Evolutionary conservation across 2,797 vertebrate species (phyloP).

Genomic region (Pangasius krempfi): DNA sequence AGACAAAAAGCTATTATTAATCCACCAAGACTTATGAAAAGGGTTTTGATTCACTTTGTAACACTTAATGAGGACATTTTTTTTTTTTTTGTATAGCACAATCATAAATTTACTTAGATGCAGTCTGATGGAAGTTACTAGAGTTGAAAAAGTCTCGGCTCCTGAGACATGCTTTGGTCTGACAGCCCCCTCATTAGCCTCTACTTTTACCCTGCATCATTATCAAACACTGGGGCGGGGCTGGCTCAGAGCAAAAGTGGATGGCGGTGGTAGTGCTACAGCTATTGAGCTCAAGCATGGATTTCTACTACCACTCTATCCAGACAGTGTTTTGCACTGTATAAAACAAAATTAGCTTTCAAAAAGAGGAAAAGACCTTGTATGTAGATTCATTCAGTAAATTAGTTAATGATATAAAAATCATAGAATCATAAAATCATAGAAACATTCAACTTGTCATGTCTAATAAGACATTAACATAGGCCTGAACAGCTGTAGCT

Average conservation of each 20-base stretch:
- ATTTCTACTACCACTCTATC: conserved; percentile 16
- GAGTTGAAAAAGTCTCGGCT: conserved; percentile 13
- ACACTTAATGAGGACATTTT: neutral
- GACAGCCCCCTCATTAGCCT: neutral
- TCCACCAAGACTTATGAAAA: neutral
- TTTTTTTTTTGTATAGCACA: conserved; percentile 6
- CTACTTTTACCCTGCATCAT: conserved; percentile 12
- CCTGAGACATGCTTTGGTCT: conserved; percentile 27
- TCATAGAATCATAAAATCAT: neutral
- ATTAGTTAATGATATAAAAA: neutral
- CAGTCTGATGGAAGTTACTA: conserved; percentile 32
- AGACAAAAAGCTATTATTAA: neutral
- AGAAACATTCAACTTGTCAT: neutral
- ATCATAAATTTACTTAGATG: conserved; percentile 41
- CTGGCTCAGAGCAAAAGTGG: conserved; percentile 12
- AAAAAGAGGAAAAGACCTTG: neutral
- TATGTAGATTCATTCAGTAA: neutral
- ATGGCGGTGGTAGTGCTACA: neutral
- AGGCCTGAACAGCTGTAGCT: neutral
- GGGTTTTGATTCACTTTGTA: neutral
- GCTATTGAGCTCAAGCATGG: conserved; percentile 5
- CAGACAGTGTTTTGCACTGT: neutral
- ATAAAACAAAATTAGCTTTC: conserved; percentile 4
- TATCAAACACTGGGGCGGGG: neutral
- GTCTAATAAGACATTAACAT: neutral